These are phyloP conservation scores for Drosophila lowei DNA, from an alignment of 1,140 invertebrate genomes.

Conservation along the genomic window DNA sequence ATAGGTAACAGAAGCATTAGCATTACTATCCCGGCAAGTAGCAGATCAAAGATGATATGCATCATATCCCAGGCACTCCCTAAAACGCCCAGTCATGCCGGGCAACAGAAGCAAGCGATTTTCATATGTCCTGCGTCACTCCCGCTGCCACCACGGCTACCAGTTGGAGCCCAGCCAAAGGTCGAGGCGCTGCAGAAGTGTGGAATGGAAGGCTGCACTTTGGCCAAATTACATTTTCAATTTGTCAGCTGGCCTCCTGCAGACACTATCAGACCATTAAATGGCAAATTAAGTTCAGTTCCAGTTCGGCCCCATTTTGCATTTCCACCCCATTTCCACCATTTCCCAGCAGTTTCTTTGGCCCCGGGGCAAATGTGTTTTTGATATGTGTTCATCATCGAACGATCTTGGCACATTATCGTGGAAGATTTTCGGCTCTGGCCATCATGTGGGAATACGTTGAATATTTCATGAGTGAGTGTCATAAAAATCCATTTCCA, in stretches of 20 bases:
- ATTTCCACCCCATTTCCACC: conserved; percentile 5
- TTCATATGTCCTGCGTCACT: conserved; percentile 56
- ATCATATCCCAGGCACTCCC: no score
- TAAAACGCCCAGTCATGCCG: conserved; percentile 11
- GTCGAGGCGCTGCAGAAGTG: conserved; percentile 30
- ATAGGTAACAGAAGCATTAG: conserved; percentile 7
- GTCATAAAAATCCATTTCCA: conserved; percentile 53
- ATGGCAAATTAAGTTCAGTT: conserved; percentile 67
- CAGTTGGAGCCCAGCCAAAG: conserved; percentile 56
- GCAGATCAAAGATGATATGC: conserved; percentile 2
- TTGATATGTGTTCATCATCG: conserved; percentile 63
- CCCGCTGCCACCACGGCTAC: not conserved
- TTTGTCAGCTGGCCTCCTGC: conserved; percentile 61
- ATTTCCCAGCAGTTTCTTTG: conserved; percentile 1
- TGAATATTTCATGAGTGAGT: conserved; percentile 79
- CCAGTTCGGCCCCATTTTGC: conserved; percentile 11
- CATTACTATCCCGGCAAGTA: conserved; percentile 38
- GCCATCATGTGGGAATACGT: conserved; percentile 35
- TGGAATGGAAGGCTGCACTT: conserved; percentile 62
- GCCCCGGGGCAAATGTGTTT: conserved; percentile 58
- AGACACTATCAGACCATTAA: conserved; percentile 44
- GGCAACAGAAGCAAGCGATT: conserved; percentile 40
- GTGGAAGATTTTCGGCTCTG: conserved; percentile 51
- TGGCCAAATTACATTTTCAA: conserved; percentile 77
- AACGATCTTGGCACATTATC: conserved; percentile 62